Conservation (phyloP, 1,140 invertebrate genomes). For the Hyles euphorbiae region DNA sequence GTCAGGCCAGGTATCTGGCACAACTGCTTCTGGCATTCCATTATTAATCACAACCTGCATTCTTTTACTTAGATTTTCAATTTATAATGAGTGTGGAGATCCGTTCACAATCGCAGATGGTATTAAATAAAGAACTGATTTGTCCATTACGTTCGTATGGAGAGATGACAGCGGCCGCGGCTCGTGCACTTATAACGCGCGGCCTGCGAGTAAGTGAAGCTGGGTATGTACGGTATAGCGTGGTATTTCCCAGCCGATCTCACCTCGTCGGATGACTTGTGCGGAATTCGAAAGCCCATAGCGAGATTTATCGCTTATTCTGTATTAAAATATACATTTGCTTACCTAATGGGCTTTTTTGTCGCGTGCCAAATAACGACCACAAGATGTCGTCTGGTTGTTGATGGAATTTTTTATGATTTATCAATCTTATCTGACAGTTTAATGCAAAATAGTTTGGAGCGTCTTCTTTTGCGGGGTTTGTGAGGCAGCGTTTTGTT, state of each 20-base stretch:
- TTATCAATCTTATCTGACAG: conserved; percentile 41
- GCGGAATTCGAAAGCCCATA: conserved; percentile 74
- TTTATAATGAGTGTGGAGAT: not conserved
- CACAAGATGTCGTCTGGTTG: conserved; percentile 36
- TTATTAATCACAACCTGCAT: conserved; percentile 33
- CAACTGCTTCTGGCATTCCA: conserved; percentile 44
- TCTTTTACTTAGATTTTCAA: conserved; percentile 24
- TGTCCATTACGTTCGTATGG: too few species aligned
- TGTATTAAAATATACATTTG: conserved; percentile 72
- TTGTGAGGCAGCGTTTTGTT: not conserved
- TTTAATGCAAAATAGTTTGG: conserved; percentile 8
- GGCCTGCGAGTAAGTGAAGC: conserved; percentile 17
- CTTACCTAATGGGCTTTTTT: conserved; percentile 69
- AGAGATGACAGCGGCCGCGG: too few species aligned
- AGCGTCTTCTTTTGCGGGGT: not conserved
- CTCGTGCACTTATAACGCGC: too few species aligned
- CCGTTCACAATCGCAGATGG: too few species aligned
- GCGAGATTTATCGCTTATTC: conserved; percentile 72
- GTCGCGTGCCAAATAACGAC: conserved; percentile 58
- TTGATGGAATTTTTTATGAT: conserved; percentile 54
- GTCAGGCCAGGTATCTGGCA: conserved; percentile 35
- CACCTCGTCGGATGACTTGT: conserved; percentile 70
- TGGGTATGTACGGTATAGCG: conserved; percentile 14
- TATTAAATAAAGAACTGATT: too few species aligned
- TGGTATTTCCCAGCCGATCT: conserved; percentile 72